Evolutionary conservation across 1,140 invertebrate genomes (phyloP).

Genomic region (Aphelenchoides fujianensis): DNA sequence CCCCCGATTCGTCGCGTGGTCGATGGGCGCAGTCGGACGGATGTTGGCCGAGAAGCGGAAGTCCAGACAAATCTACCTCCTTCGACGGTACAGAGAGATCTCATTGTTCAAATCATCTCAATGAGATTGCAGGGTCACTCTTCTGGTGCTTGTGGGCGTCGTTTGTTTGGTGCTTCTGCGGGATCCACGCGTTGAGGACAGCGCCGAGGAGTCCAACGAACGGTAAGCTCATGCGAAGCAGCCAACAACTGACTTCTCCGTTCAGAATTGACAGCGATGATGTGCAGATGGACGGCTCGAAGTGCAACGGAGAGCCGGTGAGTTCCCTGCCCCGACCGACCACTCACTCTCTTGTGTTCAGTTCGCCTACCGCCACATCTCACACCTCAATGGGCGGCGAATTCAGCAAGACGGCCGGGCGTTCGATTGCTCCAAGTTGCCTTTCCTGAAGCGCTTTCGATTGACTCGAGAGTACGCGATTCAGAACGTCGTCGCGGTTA

Average conservation of each 20-base stretch:
- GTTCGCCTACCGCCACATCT: conserved; percentile 12
- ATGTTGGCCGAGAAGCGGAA: too few species aligned
- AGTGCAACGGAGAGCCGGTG: conserved; percentile 17
- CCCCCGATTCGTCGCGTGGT: too few species aligned
- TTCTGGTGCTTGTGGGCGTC: neutral
- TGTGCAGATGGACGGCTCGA: neutral
- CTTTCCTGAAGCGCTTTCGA: neutral
- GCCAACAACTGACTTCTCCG: neutral
- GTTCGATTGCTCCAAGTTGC: neutral
- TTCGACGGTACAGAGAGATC: too few species aligned
- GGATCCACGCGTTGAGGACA: too few species aligned
- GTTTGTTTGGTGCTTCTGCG: conserved; percentile 8
- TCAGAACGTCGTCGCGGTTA: neutral
- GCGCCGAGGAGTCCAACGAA: too few species aligned
- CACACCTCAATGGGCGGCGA: neutral
- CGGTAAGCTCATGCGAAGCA: neutral
- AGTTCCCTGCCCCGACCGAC: neutral
- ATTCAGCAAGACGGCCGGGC: neutral
- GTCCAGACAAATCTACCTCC: too few species aligned
- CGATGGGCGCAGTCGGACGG: too few species aligned
- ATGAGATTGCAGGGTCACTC: conserved; percentile 5
- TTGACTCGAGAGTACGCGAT: conserved; percentile 1
- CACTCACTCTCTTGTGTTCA: neutral
- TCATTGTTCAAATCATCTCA: neutral
- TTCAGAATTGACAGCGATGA: neutral